phyloP scores from a whole-genome alignment of 53 echinoderm and acorn worm species.

The Echinometra lucunter region DNA sequence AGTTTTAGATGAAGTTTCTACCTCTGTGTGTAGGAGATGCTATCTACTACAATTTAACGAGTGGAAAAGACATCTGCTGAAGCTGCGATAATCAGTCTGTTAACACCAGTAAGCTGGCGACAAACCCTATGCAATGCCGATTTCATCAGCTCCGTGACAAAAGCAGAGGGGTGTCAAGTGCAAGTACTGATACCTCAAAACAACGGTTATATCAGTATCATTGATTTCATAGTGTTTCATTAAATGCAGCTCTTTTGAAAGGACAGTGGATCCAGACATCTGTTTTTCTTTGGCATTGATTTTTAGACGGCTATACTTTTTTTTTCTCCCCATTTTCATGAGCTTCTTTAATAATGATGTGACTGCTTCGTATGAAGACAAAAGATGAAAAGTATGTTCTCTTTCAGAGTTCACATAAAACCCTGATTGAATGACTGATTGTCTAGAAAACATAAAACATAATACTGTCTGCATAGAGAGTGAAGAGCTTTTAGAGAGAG shows the following conservation, averaged over 20 bases:
- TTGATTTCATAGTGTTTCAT: constrained; percentile 32
- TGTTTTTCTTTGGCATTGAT: constrained; percentile 23
- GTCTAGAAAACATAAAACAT: too few relatives aligned
- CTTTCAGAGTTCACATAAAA: not conserved
- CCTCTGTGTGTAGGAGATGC: not conserved
- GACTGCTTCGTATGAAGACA: not conserved
- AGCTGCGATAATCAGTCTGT: constrained; percentile 59
- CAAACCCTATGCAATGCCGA: constrained; percentile 39
- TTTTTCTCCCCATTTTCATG: not conserved
- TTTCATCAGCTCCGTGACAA: constrained; percentile 16
- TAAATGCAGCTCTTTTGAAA: constrained; percentile 16
- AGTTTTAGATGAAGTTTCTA: constrained; percentile 36
- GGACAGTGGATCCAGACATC: constrained; percentile 19
- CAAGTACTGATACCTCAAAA: constrained; percentile 44
- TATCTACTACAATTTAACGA: not conserved
- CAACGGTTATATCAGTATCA: constrained; percentile 40
- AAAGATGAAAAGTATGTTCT: not conserved
- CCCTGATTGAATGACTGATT: not conserved
- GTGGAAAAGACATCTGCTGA: constrained; percentile 56
- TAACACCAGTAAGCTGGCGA: constrained; percentile 61
- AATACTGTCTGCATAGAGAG: too few relatives aligned
- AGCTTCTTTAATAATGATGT: not conserved
- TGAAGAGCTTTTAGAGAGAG: too few relatives aligned
- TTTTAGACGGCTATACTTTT: not conserved
- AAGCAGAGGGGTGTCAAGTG: constrained; percentile 40